Evolutionary conservation across 2,113 vertebrate genomes (phyloP).

Genomic region (Cyprinodon brontotheroides): DNA sequence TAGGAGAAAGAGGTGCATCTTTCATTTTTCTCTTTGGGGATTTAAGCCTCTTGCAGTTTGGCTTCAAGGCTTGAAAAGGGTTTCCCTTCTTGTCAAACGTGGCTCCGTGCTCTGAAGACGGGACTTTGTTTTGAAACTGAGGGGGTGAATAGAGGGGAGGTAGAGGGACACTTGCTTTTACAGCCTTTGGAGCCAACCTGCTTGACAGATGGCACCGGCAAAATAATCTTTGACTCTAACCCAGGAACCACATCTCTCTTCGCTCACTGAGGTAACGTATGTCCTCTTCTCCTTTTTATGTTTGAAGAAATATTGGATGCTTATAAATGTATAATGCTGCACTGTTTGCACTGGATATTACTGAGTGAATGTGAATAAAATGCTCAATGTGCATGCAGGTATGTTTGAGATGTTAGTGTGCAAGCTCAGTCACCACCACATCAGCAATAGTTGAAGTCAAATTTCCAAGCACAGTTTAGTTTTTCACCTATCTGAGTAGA

Average conservation of each 20-base stretch:
- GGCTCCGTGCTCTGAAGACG: slow-evolving; percentile 21
- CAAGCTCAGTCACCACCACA: slow-evolving; percentile 55
- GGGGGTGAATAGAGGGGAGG: slow-evolving; percentile 40
- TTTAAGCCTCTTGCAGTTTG: slow-evolving; percentile 51
- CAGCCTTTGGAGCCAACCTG: slow-evolving; percentile 55
- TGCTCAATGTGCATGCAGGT: slow-evolving; percentile 42
- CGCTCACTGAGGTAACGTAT: slow-evolving; percentile 71
- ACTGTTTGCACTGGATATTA: slow-evolving; percentile 46
- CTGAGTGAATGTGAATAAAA: slow-evolving; percentile 43
- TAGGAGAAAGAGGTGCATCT: slow-evolving; percentile 43
- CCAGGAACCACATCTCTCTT: slow-evolving; percentile 30
- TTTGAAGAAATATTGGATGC: slow-evolving; percentile 16
- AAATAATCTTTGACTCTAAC: slow-evolving; percentile 70
- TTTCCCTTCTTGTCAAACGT: slow-evolving; percentile 39
- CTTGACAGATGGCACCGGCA: slow-evolving; percentile 72
- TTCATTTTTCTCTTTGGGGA: slow-evolving; percentile 44
- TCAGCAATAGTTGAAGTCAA: slow-evolving; percentile 44
- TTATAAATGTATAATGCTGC: slow-evolving; percentile 35
- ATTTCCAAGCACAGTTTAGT: slow-evolving; percentile 7
- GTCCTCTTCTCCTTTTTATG: slow-evolving; percentile 26
- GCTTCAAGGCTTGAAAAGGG: slow-evolving; percentile 42
- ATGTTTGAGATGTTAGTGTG: slow-evolving; percentile 22
- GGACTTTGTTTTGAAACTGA: slow-evolving; percentile 58
- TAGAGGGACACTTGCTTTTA: slow-evolving; percentile 39
- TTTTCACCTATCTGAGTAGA: neutral